Evolutionary conservation across 2,797 vertebrate genomes (phyloP), one percentile per base, ranked within the genome.

Genomic region (Lutjanus argentimaculatus): DNA sequence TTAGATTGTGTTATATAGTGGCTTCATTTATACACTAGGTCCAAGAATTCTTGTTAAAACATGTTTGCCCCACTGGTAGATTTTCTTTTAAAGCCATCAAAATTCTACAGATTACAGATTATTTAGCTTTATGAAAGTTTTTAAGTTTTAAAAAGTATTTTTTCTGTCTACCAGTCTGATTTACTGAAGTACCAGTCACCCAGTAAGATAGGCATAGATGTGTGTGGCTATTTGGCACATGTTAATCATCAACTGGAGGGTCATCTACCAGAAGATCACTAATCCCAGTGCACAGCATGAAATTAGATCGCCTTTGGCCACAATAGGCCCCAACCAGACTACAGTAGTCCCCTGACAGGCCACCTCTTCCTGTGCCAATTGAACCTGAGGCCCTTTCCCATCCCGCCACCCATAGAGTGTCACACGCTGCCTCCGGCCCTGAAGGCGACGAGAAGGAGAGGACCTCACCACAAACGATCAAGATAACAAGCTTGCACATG

Each of bases 321-420:
- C 21, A 85, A 67, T 25, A 19, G 61, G 56, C 53, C 67, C 79
- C 56, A 30, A 15, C 55, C 74, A 22, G 82, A 51, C 72, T 52
- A 1, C 51, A 70, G 17, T 0, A 22, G 48, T 53, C 84, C 74
- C 70, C 72, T 3, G 40, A 55, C 66, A 71, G 72, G 49, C 63
- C 69, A 51, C 40, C 48, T 83, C 79, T 88, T 92, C 84, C 90
- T 87, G 82, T 55, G 62, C 79, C 79, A 70, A 42, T 90, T 83
- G 72, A 77, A 79, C 87, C 84, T 40, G 30, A 71, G 86, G 90
- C 76, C 72, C 16, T 79, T 88, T 91, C 85, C 75, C 82, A 78
- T 66, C 71, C 81, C 63, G 53, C 92, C 90, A 90, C 87, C 90
- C 91, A 88, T 12, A 46, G 88, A 90, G 90, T 10, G 46, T 85